Evolutionary conservation across 2,888 invertebrate genomes (phyloP), one percentile per base, ranked within the genome.

Genomic region (Julus scandinavius): DNA sequence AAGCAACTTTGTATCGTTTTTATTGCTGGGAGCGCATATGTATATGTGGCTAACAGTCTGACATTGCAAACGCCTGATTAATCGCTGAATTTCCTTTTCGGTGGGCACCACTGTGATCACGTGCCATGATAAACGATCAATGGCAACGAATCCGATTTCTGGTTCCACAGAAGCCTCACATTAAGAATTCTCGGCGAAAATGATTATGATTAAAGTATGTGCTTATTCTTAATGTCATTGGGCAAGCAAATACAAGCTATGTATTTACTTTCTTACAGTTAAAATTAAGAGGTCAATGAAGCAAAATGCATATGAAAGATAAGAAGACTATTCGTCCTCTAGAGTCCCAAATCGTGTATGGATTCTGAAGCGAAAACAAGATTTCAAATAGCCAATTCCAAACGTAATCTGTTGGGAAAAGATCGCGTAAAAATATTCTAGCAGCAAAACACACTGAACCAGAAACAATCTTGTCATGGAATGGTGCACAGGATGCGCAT

Each of bases 331-430:
- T 63, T 63, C 63, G 63, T 54, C 54, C 54, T 17, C 54, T 15
- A 54, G 15, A 54, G 17, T 54, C 54, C 17, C 54, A 17, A 54
- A 17, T 15, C 54, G 15, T 17, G 54, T 15, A 54, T 54, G 15
- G 17, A 54, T 13, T 54, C 54, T 0, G 54, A 54, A 54, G 13
- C 17, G 3, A 54, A 54, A 54, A 54, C 63, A 63, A 63, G 54
- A 63, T 20, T 54, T 63, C 20, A 63, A 20, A 63, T 63, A 63
- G 63, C n/a, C 63, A 63, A 63, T 63, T 63, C n/a, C 63, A 20
- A 63, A 20, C 20, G 20, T n/a, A 63, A n/a, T 63, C 63, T 20
- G 20, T 63, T 63, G 20, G 63, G 63, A 20, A 63, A 54, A 63
- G 20, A 63, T 63, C 20, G 20, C n/a, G 63, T 63, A 20, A 63